phyloP scores from a whole-genome alignment of 2,797 vertebrate species.

The Poecilia picta region DNA sequence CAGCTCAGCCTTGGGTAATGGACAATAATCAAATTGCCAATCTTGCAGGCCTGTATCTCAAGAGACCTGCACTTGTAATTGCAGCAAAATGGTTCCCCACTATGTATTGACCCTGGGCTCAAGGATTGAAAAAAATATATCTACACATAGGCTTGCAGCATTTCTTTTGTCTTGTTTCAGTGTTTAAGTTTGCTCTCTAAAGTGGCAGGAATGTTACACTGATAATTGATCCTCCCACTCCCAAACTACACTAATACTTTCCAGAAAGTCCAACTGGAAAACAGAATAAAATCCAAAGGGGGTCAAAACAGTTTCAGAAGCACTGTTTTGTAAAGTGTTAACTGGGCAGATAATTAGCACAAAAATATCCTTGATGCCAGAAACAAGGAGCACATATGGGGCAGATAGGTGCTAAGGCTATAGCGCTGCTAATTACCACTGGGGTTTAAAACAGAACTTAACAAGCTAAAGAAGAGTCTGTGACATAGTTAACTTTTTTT shows the following conservation, averaged over 20 bases:
- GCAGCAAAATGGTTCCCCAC: background rate
- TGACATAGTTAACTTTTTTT: constrained; percentile 18
- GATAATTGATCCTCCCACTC: background rate
- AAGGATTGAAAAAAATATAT: background rate
- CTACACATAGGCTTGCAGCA: background rate
- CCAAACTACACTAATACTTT: background rate
- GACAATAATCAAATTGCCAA: constrained; percentile 8
- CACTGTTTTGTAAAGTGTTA: background rate
- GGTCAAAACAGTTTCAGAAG: background rate
- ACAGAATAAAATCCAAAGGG: background rate
- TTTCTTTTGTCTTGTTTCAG: background rate
- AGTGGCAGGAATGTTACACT: background rate
- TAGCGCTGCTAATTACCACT: constrained; percentile 24
- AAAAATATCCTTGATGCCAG: constrained; percentile 3
- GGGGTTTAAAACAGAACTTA: constrained; percentile 29
- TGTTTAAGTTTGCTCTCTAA: background rate
- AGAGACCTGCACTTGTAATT: background rate
- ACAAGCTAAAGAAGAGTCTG: constrained; percentile 23
- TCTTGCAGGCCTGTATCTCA: background rate
- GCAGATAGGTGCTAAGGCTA: constrained; percentile 1
- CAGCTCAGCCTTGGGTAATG: background rate
- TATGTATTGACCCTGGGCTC: background rate
- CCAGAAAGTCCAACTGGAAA: background rate
- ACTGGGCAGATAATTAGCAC: constrained; percentile 2
- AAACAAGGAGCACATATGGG: constrained; percentile 19